Evolutionary conservation across 2,797 vertebrate genomes (phyloP).

Genomic region (Scolopax rusticola): DNA sequence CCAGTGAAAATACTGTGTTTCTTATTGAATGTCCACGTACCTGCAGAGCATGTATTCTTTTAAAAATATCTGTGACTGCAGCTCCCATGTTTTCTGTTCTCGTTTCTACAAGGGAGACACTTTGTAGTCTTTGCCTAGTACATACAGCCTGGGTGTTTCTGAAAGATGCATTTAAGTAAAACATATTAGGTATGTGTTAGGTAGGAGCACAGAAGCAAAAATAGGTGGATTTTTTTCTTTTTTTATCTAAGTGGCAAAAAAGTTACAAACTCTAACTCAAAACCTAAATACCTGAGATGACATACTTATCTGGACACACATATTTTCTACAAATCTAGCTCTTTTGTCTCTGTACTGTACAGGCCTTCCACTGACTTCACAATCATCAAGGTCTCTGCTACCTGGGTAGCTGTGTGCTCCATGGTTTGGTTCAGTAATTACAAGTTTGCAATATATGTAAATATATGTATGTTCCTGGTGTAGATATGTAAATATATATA

Average conservation of each 20-base stretch:
- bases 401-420: not conserved
- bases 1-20: not conserved
- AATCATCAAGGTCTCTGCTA: not conserved
- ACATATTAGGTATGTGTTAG: rapidly evolving
- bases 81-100: not conserved
- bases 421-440: not conserved
- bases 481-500: not conserved
- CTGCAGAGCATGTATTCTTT: not conserved
- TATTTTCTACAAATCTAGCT: not conserved
- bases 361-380: not conserved
- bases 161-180: not conserved
- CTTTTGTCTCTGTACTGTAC: not conserved
- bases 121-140: not conserved
- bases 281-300: not conserved
- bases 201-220: not conserved
- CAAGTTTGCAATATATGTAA: not conserved
- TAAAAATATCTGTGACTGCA: not conserved
- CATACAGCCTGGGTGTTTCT: not conserved
- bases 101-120: not conserved
- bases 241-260: not conserved
- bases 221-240: too few species aligned
- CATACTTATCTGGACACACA: not conserved
- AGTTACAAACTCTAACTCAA: not conserved
- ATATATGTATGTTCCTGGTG: not conserved
- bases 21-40: not conserved